Conservation (phyloP, 2,113 vertebrate genomes). For the Phocoena phocoena region DNA sequence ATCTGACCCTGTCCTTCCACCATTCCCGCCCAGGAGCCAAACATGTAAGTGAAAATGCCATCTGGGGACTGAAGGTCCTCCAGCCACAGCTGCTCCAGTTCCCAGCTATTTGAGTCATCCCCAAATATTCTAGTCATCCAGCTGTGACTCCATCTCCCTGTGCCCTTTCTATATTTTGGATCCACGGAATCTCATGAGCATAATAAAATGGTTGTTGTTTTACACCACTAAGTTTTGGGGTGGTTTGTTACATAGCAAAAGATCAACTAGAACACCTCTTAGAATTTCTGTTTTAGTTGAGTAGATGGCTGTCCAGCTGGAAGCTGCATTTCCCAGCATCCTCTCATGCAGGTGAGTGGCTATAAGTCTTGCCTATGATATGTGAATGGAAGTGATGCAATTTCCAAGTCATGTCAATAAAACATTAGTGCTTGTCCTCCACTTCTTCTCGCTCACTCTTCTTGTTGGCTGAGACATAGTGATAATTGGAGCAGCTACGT, state of each 20-base stretch:
- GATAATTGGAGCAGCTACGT: neutral
- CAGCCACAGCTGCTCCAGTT: neutral
- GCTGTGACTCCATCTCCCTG: neutral
- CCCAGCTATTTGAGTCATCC: neutral
- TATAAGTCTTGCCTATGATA: neutral
- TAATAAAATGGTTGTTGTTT: neutral
- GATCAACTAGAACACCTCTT: neutral
- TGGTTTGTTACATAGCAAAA: neutral
- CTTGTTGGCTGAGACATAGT: neutral
- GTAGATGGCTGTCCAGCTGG: neutral
- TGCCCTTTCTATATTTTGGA: neutral
- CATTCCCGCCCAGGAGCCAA: neutral
- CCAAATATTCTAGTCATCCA: neutral
- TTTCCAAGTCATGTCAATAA: neutral
- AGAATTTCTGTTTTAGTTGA: neutral
- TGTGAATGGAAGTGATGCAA: neutral
- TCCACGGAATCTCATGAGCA: neutral
- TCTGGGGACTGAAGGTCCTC: neutral
- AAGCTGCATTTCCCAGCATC: neutral
- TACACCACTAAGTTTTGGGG: neutral
- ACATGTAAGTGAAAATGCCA: neutral
- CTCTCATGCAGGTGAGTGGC: neutral
- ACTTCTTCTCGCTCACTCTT: neutral
- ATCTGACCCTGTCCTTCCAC: neutral
- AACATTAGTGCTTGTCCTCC: neutral